Percentiles rank a stretch among this genome's conserved stretches.
Conservation (phyloP, 2,113 vertebrate species). For the Addax nasomaculatus region DNA sequence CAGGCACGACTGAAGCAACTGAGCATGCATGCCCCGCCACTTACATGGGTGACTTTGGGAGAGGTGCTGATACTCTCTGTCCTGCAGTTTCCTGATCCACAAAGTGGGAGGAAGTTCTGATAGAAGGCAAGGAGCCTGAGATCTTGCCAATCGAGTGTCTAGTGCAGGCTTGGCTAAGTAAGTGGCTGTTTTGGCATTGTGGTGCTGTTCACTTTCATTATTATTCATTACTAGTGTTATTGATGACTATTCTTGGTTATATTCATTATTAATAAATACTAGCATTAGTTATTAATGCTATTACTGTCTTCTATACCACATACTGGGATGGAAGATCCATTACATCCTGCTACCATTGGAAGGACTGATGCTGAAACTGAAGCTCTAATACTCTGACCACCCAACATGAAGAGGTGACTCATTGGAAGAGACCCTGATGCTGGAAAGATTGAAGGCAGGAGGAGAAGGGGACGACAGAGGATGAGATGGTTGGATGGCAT, state of each 20-base stretch:
- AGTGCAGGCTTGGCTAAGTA: neutral
- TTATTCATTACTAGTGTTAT: neutral
- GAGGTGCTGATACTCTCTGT: neutral
- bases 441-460: neutral
- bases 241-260: neutral
- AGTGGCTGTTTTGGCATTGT: neutral
- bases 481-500: neutral
- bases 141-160: neutral
- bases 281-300: neutral
- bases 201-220: too few relatives aligned
- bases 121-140: neutral
- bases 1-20: neutral
- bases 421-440: neutral
- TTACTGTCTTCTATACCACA: neutral
- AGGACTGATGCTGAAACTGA: neutral
- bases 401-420: neutral
- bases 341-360: neutral
- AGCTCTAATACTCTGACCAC: neutral
- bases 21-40: accelerated
- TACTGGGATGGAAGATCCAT: neutral
- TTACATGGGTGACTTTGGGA: neutral
- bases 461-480: neutral
- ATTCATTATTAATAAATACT: neutral
- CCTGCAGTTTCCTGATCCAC: neutral
- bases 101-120: neutral